A percentile compares a stretch with the other conserved stretches of the same genome.
phyloP scores from a whole-genome alignment of 2,113 vertebrate species.

The Tachycineta bicolor region DNA sequence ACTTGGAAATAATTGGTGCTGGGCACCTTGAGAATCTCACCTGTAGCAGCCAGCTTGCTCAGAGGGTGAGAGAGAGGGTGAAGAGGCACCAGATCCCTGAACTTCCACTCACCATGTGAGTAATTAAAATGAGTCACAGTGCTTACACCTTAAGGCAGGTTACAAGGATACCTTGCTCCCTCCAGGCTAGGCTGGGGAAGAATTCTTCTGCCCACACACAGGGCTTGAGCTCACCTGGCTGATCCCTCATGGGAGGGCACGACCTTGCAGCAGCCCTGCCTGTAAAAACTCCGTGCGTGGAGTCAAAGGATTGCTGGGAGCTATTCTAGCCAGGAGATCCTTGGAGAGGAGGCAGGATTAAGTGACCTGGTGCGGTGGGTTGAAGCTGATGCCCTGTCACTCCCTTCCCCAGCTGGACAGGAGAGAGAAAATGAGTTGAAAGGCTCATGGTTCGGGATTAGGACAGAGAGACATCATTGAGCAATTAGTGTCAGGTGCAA shows the following conservation, averaged over 20 bases:
- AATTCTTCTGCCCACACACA: background rate
- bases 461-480: background rate
- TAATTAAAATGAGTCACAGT: background rate
- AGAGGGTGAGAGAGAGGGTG: background rate
- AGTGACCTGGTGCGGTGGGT: accelerated
- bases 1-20: background rate
- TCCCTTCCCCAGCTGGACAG: background rate
- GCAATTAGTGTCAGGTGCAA: background rate
- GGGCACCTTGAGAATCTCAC: background rate
- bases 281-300: background rate
- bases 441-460: background rate
- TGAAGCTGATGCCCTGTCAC: background rate
- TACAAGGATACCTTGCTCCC: background rate
- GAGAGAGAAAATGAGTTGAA: background rate
- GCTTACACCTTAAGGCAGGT: background rate
- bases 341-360: background rate
- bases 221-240: accelerated
- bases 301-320: background rate
- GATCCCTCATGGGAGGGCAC: background rate
- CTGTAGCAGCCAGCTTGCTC: background rate
- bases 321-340: background rate
- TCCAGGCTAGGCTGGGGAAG: background rate
- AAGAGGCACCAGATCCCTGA: background rate
- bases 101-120: background rate
- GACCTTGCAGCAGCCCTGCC: background rate